Base-by-base conservation (phyloP, 1,140 invertebrate genomes). In the Sinonovacula constricta region DNA sequence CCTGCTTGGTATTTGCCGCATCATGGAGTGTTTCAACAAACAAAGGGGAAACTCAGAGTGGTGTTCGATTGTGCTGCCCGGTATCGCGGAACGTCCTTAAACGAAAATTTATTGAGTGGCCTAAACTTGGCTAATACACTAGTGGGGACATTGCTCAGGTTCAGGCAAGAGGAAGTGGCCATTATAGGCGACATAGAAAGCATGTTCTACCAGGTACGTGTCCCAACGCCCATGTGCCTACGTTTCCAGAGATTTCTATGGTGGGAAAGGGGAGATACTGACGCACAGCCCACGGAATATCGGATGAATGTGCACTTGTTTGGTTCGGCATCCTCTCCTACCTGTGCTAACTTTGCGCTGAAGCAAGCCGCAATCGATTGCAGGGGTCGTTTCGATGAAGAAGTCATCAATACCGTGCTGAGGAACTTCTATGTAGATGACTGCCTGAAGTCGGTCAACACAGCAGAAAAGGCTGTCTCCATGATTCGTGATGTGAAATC, bases 111-210 rank as follows among this genome's bases (percentile, higher is more conserved):
- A 30, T 49, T 81, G 4, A 0, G 59, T 7, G 86, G 86, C 7
- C 90, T 91, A 14, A 87, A 87, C 66, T 39, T 92, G 0, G 90
- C 92, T 79, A 86, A 53, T 45, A 76, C 57, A n/a, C 51, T 83
- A 0, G 12, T 83, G 7, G 83, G 78, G 3, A 80, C 83, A 5
- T 69, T 87, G 3, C 45, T 85, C 0, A 59, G 81, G 26, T 87
- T 86, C 49, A 70, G 83, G 14, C 14, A 54, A 34, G 76, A 81
- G 33, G 26, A 54, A 45, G 28, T 84, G n/a, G 82, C 74, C 0
- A 57, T 84, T 1, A 51, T 68, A 45, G 45, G 53, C 7, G 83
- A 85, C 54, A 79, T 83, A 15, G 66, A 81, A 57, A 22, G 53
- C 18, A 81, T 81, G 71, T 77, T 49, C 30, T 49, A 84, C 26